Percentiles rank a stretch among this genome's conserved stretches.
Conservation (phyloP, 1,140 invertebrate genomes). For the Antheraea pernyi region DNA sequence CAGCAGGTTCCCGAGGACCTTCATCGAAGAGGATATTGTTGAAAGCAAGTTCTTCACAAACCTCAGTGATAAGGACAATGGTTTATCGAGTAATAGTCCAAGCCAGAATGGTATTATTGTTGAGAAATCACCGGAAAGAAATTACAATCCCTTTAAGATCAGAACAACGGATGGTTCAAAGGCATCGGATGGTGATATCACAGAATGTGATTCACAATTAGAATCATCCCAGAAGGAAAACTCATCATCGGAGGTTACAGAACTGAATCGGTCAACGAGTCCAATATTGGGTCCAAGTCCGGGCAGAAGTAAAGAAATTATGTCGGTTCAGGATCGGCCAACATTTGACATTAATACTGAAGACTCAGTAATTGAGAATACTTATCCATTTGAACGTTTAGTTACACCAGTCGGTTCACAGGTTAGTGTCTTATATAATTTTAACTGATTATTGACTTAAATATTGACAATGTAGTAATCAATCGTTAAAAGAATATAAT, state of each 20-base stretch:
- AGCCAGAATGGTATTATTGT: conserved; percentile 15
- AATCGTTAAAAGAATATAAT: too few species aligned
- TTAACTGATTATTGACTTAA: too few species aligned
- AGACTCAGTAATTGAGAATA: conserved; percentile 63
- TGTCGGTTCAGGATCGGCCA: neutral
- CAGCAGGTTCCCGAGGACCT: conserved; percentile 68
- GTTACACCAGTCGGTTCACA: conserved; percentile 51
- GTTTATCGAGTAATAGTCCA: conserved; percentile 13
- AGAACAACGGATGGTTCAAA: conserved; percentile 11
- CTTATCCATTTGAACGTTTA: conserved; percentile 51
- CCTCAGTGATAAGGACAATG: neutral
- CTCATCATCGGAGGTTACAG: conserved; percentile 30
- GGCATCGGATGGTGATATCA: conserved; percentile 34
- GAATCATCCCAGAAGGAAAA: conserved; percentile 51
- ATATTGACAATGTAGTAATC: too few species aligned
- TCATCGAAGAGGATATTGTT: conserved; percentile 55
- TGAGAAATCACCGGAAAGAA: neutral
- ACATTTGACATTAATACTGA: conserved; percentile 25
- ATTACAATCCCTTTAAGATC: conserved; percentile 30
- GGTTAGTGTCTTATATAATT: conserved; percentile 34
- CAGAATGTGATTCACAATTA: conserved; percentile 28
- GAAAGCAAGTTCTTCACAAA: conserved; percentile 69
- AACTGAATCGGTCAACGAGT: conserved; percentile 32
- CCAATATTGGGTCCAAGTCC: conserved; percentile 52
- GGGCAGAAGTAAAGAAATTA: conserved; percentile 26